Base-by-base conservation (phyloP, 1,140 invertebrate genomes). In the Drosophila cardini region DNA sequence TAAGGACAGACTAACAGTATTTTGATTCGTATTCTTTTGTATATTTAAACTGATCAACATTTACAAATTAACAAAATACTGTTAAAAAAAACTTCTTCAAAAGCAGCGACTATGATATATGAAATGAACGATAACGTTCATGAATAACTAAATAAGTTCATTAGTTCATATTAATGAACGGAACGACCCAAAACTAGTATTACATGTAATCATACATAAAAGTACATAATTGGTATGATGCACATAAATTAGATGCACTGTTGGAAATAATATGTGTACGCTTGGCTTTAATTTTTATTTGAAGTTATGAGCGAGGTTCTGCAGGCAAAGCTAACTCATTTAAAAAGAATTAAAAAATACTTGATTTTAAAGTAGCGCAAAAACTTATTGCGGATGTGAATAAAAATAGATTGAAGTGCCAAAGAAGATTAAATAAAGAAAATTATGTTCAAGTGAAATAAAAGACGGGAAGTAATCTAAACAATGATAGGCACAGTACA, bases 381-480 rank as follows among this genome's bases (percentile, higher is more conserved):
- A 48, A 46, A n/a, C n/a, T n/a, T n/a, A n/a, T n/a, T n/a, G n/a
- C 13, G 53, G 58, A 68, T 48, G 32, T 57, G n/a, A n/a, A 67
- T 13, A 34, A 48, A 58, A 43, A 38, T 6, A 43, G 4, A 43
- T 2, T 15, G 45, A 46, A 64, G 38, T n/a, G 79, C 79, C 60
- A 76, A 75, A 38, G 56, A 78, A 68, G 67, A 73, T 74, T 62
- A 63, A 61, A 60, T 71, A 71, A 80, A 45, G 71, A 69, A 15
- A 53, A 36, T 36, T 70, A 68, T 56, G 60, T 48, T 57, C 50
- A 57, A 71, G 50, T 56, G 52, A 18, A 40, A 65, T 63, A 72
- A 80, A 77, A 80, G 62, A 84, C 68, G 63, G 67, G 72, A 83
- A 79, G n/a, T n/a, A n/a, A n/a, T n/a, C n/a, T n/a, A 81, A 82